Evolutionary conservation across 2,888 invertebrate species (phyloP).

Genomic region (Caenorhabditis sulstoni): DNA sequence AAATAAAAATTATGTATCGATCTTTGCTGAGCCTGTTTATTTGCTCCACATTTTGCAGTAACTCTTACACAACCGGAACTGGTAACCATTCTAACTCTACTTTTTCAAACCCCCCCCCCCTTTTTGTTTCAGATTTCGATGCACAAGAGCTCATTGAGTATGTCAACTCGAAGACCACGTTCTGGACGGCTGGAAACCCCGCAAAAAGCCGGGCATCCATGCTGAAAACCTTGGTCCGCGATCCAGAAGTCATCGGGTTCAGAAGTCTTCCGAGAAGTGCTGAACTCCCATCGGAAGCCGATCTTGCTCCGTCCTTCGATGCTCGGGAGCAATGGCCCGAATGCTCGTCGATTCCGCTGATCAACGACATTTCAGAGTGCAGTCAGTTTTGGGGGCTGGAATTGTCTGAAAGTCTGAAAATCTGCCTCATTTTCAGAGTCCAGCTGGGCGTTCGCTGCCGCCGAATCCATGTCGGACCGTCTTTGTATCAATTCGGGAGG

Average conservation of each 20-base stretch:
- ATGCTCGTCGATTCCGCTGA: constrained; percentile 49
- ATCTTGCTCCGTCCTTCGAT: constrained; percentile 43
- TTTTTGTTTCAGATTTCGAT: too few relatives aligned
- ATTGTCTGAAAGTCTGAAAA: constrained; percentile 77
- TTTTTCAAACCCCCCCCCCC: background rate
- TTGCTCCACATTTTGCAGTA: too few relatives aligned
- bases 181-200: constrained; percentile 12
- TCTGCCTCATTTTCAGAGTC: constrained; percentile 24
- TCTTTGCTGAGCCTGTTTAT: too few relatives aligned
- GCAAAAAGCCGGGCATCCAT: constrained; percentile 2
- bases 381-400: constrained; percentile 85
- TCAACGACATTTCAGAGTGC: constrained; percentile 63
- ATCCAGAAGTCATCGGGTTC: constrained; percentile 5
- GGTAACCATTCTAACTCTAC: background rate
- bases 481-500: constrained; percentile 48
- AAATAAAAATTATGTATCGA: too few relatives aligned
- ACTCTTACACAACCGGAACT: background rate
- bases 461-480: constrained; percentile 46
- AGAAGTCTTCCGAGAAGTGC: constrained; percentile 6
- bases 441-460: constrained; percentile 50
- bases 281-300: background rate
- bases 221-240: constrained; percentile 5
- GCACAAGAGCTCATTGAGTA: background rate
- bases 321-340: constrained; percentile 59
- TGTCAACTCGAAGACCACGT: constrained; percentile 3